Base-by-base conservation (phyloP, 92 coral and sea anemone genomes). In the Blastomussa wellsi region DNA sequence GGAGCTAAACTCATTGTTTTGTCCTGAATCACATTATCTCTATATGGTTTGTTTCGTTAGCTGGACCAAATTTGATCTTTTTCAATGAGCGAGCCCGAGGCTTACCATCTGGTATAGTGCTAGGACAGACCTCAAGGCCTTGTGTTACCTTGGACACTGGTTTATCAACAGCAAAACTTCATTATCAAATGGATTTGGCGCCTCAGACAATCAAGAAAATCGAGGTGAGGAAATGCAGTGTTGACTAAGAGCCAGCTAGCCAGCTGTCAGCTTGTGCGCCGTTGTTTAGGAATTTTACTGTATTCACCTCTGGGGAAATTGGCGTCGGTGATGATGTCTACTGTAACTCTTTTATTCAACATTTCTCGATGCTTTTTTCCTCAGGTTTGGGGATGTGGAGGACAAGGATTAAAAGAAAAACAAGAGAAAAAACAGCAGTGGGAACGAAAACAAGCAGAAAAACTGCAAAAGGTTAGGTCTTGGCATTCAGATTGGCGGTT, bases 351-450 rank as follows among this genome's bases (percentile, higher is more conserved):
- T 26, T 62, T 2, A 35, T 60, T 29, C 9, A 62, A 26, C 68
- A 11, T 62, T 62, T 0, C 14, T 26, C n/a, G 3, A 13, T 28
- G 1, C 41, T 12, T 57, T 17, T 37, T 31, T n/a, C n/a, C 29
- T 51, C 33, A 95, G 98, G 94, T 95, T 37, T 95, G 97, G 97
- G 98, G 98, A 44, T 93, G 98, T 69, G 97, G 93, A 79, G 97
- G 97, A 39, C 22, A 74, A 26, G 86, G 38, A 74, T 85, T 92
- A 33, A 92, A 92, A 76, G 88, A 91, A 65, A 89, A 86, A 26
- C 98, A 95, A 70, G 83, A 90, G 42, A 89, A 88, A 38, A 97
- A 95, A 31, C 98, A 95, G 68, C 88, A 91, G 69, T 93, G 98
- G 98, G 97, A 95, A 76, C 81, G 90, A 78, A 87, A 87, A 74